Percentiles rank a stretch among this genome's conserved stretches.
phyloP scores from a whole-genome alignment of 2,888 invertebrate genomes.

The Holacanthella duospinosa region DNA sequence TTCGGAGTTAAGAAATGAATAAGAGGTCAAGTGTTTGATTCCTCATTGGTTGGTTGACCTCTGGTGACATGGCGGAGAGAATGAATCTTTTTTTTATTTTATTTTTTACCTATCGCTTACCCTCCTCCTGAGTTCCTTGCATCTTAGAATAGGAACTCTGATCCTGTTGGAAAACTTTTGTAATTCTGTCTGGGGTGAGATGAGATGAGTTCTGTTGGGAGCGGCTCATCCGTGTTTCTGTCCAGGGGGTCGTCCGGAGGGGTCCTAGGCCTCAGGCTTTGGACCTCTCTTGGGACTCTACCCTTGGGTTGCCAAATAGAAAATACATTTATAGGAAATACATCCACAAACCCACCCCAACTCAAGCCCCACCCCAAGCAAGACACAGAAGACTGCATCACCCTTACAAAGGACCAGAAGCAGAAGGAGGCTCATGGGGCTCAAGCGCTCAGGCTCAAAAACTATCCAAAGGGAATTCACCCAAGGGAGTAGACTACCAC shows the following conservation, averaged over 20 bases:
- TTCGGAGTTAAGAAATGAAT: neutral
- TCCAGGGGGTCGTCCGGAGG: slow-evolving; percentile 21
- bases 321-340: too few species aligned
- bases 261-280: slow-evolving; percentile 14
- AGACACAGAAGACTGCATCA: too few species aligned
- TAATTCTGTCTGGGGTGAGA: slow-evolving; percentile 30
- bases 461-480: too few species aligned
- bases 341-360: too few species aligned
- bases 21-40: slow-evolving; percentile 9
- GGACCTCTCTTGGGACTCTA: slow-evolving; percentile 12
- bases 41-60: neutral
- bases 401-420: neutral
- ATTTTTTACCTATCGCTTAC: neutral
- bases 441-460: too few species aligned
- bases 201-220: too few species aligned
- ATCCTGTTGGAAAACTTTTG: slow-evolving; percentile 13
- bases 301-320: neutral
- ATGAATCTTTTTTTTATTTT: too few species aligned
- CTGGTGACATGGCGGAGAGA: neutral
- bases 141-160: neutral
- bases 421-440: neutral
- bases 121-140: neutral
- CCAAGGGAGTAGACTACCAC: too few species aligned
- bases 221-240: slow-evolving; percentile 32
- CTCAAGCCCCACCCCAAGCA: neutral